These are phyloP conservation scores for Ophioninae sp. DNA, from an alignment of 2,888 invertebrate genomes.

Conservation along the genomic window DNA sequence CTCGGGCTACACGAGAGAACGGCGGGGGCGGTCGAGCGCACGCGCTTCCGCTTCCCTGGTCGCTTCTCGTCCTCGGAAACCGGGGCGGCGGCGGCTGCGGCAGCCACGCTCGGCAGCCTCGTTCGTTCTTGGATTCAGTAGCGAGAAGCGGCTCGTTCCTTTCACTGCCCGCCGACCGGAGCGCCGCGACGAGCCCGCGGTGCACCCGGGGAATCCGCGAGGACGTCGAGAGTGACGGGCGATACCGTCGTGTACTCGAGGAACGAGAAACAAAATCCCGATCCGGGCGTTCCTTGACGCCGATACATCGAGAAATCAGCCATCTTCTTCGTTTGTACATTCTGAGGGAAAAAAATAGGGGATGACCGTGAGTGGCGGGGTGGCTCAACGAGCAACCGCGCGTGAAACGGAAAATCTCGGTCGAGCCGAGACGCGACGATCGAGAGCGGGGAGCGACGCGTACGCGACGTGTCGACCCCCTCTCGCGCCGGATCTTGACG, in stretches of 20 bases:
- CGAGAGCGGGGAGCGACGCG: neutral
- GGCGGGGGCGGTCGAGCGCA: neutral
- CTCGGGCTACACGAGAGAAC: neutral
- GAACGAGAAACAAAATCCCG: too few species aligned
- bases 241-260: too few species aligned
- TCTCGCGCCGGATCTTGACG: neutral
- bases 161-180: constrained; percentile 59
- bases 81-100: neutral
- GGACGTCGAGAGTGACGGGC: too few species aligned
- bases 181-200: constrained; percentile 55
- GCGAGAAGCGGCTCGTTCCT: constrained; percentile 51
- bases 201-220: neutral
- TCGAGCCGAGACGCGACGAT: neutral
- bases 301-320: too few species aligned
- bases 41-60: neutral
- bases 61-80: neutral
- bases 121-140: constrained; percentile 36
- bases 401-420: neutral
- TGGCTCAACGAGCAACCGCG: too few species aligned
- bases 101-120: neutral
- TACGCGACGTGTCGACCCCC: neutral
- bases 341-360: too few species aligned
- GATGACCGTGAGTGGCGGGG: neutral
- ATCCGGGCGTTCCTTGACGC: too few species aligned
- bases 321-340: too few species aligned